phyloP scores from a whole-genome alignment of 2,113 vertebrate genomes.

The Eira barbara region DNA sequence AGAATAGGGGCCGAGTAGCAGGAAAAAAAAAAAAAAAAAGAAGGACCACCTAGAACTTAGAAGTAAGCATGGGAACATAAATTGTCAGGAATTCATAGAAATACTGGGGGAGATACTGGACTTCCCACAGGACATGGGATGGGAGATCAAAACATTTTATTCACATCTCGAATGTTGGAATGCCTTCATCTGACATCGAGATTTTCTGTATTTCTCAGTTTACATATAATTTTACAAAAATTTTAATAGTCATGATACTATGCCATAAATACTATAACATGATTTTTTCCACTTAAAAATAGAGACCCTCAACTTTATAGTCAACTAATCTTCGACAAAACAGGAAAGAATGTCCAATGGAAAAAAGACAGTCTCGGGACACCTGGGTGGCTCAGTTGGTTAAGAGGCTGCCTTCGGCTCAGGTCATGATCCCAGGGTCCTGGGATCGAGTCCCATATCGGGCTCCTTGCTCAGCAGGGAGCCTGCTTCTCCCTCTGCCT shows the following conservation, averaged over 20 bases:
- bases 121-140: not conserved
- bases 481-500: too few species aligned
- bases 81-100: not conserved
- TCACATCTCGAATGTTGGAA: not conserved
- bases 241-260: not conserved
- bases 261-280: not conserved
- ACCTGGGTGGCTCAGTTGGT: too few species aligned
- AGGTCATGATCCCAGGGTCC: too few species aligned
- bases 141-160: not conserved
- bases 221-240: not conserved
- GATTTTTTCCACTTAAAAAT: not conserved
- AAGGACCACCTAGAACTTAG: not conserved
- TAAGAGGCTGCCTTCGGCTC: too few species aligned
- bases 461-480: too few species aligned
- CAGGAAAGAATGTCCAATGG: too few species aligned
- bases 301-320: not conserved
- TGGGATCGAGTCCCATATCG: too few species aligned
- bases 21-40: not conserved
- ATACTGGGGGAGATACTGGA: not conserved
- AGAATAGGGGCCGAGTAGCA: not conserved
- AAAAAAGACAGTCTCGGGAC: too few species aligned
- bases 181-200: not conserved
- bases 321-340: too few species aligned
- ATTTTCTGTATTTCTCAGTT: not conserved
- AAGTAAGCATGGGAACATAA: not conserved